These are phyloP conservation scores for Sarcophaga subvicina DNA, from an alignment of 2,888 invertebrate species.

Conservation along the genomic window DNA sequence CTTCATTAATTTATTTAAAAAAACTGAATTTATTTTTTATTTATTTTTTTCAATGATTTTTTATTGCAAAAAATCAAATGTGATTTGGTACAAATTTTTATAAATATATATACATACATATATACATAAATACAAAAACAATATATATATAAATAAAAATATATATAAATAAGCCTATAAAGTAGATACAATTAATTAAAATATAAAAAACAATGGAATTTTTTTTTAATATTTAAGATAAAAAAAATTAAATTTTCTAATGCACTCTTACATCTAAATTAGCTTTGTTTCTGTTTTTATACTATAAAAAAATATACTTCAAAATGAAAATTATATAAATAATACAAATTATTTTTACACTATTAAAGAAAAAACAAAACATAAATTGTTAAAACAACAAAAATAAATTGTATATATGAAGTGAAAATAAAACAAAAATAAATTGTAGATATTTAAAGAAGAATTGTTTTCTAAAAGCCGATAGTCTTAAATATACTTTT, in stretches of 20 bases:
- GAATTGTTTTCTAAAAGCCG: conserved; percentile 42
- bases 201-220: not conserved
- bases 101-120: conserved; percentile 54
- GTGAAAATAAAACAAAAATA: not conserved
- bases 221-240: conserved; percentile 39
- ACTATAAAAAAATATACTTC: conserved; percentile 48
- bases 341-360: conserved; percentile 58
- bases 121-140: conserved; percentile 52
- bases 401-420: conserved; percentile 52
- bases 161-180: conserved; percentile 52
- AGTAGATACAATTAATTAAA: conserved; percentile 50
- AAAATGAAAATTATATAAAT: conserved; percentile 19
- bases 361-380: conserved; percentile 36
- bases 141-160: conserved; percentile 45
- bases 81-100: conserved; percentile 74
- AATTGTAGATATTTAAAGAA: conserved; percentile 46
- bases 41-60: conserved; percentile 42
- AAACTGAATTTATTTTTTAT: not conserved
- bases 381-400: conserved; percentile 36
- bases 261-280: conserved; percentile 69
- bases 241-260: conserved; percentile 60
- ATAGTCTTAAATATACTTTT: conserved; percentile 43
- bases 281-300: conserved; percentile 70
- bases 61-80: conserved; percentile 72
- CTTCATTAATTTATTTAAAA: not conserved